Conservation (phyloP, 2,113 vertebrate genomes). For the Macrotis lagotis region DNA sequence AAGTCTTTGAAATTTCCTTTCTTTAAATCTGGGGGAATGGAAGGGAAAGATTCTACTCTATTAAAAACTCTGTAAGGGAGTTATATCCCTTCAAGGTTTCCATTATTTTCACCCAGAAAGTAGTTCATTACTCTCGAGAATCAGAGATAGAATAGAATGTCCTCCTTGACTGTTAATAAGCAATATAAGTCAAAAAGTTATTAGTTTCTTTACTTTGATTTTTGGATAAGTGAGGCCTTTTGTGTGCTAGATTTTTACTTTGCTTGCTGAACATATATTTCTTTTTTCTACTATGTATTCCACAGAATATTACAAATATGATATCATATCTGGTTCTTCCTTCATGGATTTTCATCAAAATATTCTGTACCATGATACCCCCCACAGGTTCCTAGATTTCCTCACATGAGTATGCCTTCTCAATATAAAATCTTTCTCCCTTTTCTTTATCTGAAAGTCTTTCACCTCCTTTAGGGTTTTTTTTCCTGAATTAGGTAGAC, state of each 20-base stretch:
- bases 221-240: not conserved
- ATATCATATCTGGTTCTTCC: not conserved
- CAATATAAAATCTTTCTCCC: not conserved
- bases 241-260: not conserved
- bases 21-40: not conserved
- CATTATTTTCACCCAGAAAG: not conserved
- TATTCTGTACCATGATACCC: not conserved
- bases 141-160: not conserved
- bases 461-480: not conserved
- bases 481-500: not conserved
- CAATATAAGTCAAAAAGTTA: not conserved
- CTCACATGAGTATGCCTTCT: not conserved
- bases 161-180: not conserved
- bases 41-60: not conserved
- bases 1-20: not conserved
- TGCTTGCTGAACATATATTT: not conserved
- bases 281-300: not conserved
- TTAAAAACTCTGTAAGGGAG: not conserved
- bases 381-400: not conserved
- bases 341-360: not conserved
- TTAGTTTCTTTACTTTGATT: not conserved
- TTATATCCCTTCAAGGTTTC: not conserved
- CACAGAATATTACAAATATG: not conserved
- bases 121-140: not conserved
- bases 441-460: not conserved